phyloP scores from a whole-genome alignment of 2,113 vertebrate species.

The western clawed frog (Xenopus tropicalis) region UCB_Xtro_10.0 CM004447.2:77994501-77995000 shows the following conservation, averaged over 20 bases:
- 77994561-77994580: no score
- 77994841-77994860: not conserved
- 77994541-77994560: no score
- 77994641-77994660: no score
- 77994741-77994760: not conserved
- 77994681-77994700: no score
- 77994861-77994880: not conserved
- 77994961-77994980: slow-evolving; percentile 43
- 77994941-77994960: slow-evolving; percentile 21
- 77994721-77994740: not conserved
- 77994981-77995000: slow-evolving; percentile 36
- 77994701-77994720: not conserved
- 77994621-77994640: no score
- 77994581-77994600: no score
- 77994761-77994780: not conserved
- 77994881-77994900: not conserved
- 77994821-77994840: not conserved
- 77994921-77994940: not conserved
- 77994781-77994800: not conserved
- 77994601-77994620: no score
- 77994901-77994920: not conserved
- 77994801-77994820: not conserved
- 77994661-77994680: no score
- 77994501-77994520: no score
- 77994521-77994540: no score